phyloP scores from a whole-genome alignment of 2,797 vertebrate species.

The Mustela erminea region DNA sequence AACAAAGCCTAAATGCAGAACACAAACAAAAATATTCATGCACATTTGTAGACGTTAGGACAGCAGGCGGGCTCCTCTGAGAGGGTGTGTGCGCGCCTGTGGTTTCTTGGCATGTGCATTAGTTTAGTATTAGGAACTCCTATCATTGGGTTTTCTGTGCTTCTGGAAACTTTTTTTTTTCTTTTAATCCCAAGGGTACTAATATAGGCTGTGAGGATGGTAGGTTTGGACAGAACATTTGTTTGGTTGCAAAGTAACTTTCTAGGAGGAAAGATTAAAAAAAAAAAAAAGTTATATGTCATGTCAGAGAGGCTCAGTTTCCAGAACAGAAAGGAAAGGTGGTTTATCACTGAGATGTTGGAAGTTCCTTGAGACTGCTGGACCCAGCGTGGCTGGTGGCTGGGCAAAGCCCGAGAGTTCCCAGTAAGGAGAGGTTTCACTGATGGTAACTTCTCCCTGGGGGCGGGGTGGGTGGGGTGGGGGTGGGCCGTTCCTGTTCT shows the following conservation, averaged over 20 bases:
- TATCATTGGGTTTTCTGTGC: background rate
- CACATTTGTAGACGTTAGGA: fast-evolving
- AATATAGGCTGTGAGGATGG: background rate
- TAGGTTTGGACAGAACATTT: background rate
- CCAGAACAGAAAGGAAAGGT: background rate
- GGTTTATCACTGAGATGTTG: background rate
- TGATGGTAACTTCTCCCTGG: background rate
- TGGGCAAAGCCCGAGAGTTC: background rate
- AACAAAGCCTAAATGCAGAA: background rate
- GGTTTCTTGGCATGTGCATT: background rate
- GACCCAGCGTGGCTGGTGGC: background rate
- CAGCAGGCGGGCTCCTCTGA: fast-evolving
- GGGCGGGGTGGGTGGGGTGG: fast-evolving
- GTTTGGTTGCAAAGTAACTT: background rate
- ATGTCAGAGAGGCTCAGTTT: background rate
- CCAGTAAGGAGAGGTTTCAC: background rate
- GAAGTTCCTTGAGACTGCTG: background rate
- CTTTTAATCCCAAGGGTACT: background rate
- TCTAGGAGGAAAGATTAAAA: background rate
- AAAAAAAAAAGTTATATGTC: background rate
- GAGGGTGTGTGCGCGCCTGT: fast-evolving
- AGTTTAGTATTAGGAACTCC: background rate
- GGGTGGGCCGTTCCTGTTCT: background rate
- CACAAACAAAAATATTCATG: background rate
- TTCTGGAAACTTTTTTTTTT: background rate